Conservation (phyloP, 64 coral and sea anemone species). For the Pachyseris speciosa region DNA sequence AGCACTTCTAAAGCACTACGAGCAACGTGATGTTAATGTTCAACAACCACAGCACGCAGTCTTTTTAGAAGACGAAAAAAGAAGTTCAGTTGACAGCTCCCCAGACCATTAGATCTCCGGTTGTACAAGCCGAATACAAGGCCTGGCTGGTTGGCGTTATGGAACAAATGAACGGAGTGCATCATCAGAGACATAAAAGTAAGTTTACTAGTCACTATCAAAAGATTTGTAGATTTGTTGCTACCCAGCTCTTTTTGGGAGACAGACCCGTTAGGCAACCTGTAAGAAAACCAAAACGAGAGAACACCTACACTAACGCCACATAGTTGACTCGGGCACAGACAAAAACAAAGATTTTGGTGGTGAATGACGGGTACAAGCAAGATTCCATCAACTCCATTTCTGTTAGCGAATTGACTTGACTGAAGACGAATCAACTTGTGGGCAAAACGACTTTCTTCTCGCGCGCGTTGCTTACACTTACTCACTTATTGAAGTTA, state of each 20-base stretch:
- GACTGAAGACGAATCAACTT: too few relatives aligned
- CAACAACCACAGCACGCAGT: conserved; percentile 4
- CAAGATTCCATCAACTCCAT: too few relatives aligned
- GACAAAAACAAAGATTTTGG: too few relatives aligned
- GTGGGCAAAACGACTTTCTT: too few relatives aligned
- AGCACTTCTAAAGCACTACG: conserved; percentile 51
- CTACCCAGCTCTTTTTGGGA: not conserved
- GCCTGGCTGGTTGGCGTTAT: conserved; percentile 32
- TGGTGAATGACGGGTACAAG: too few relatives aligned
- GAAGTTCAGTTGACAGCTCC: conserved; percentile 7
- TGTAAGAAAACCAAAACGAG: too few relatives aligned
- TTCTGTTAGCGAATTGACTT: too few relatives aligned
- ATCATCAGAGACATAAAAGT: conserved; percentile 52
- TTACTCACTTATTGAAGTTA: too few relatives aligned
- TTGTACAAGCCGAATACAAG: conserved; percentile 18
- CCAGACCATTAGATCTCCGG: conserved; percentile 8
- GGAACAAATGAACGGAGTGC: conserved; percentile 23
- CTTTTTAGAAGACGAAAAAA: conserved; percentile 19
- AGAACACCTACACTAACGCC: too few relatives aligned
- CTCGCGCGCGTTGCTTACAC: too few relatives aligned
- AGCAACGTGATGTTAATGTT: not conserved
- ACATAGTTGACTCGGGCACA: too few relatives aligned
- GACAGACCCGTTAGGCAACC: too few relatives aligned
- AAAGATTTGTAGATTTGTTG: not conserved
- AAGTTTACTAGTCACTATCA: conserved; percentile 28